Conservation (phyloP, 2,888 invertebrate genomes). For the Lithophane semibrunnea region DNA sequence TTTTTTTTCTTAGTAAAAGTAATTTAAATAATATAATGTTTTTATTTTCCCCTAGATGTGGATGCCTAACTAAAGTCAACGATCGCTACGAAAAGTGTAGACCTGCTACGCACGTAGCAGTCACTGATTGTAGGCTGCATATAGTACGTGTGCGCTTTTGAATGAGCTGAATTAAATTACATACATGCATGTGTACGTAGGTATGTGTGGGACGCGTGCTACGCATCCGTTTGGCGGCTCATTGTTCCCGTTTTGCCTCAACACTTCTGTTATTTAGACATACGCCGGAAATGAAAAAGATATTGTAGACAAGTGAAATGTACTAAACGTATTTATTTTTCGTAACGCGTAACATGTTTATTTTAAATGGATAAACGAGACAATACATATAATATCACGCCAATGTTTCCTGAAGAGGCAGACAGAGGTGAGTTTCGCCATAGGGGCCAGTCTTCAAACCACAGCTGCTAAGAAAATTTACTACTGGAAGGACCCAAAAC, state of each 20-base stretch:
- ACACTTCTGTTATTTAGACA: conserved; percentile 57
- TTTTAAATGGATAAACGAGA: conserved; percentile 9
- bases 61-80: background rate
- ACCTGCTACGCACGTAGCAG: conserved; percentile 48
- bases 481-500: background rate
- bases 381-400: background rate
- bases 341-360: background rate
- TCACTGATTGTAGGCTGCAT: conserved; percentile 55
- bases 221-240: conserved; percentile 53
- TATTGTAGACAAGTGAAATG: conserved; percentile 31
- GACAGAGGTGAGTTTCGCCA: background rate
- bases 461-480: background rate
- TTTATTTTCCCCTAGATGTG: background rate
- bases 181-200: conserved; percentile 9
- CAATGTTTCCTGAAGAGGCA: background rate
- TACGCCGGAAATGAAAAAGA: conserved; percentile 50
- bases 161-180: conserved; percentile 63
- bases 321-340: conserved; percentile 37
- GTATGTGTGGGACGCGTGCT: conserved; percentile 45
- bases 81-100: conserved; percentile 21
- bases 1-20: background rate
- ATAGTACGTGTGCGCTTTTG: conserved; percentile 49
- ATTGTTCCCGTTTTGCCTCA: conserved; percentile 45
- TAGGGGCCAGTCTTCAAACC: background rate
- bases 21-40: background rate